These are phyloP conservation scores for Agapetus fuscipes DNA, from an alignment of 2,888 invertebrate genomes.

Conservation along the genomic window DNA sequence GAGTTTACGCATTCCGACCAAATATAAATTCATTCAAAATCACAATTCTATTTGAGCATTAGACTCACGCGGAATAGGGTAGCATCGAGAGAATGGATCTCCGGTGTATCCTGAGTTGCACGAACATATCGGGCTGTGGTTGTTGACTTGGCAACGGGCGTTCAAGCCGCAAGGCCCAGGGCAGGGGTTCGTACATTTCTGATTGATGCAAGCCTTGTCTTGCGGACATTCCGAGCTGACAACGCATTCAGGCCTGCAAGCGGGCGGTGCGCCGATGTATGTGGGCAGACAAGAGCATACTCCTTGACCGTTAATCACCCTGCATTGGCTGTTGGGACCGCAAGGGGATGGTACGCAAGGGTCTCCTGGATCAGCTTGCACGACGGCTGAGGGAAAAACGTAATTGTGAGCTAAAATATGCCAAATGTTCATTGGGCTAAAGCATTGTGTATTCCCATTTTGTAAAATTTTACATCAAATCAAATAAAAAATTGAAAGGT, in stretches of 20 bases:
- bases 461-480: no score
- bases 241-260: slow-evolving; percentile 56
- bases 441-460: no score
- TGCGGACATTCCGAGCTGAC: slow-evolving; percentile 55
- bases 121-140: slow-evolving; percentile 64
- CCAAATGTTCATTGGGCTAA: no score
- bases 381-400: slow-evolving; percentile 1
- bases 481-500: no score
- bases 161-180: slow-evolving; percentile 57
- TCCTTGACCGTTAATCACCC: slow-evolving; percentile 57
- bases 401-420: no score
- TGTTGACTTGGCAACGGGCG: slow-evolving; percentile 57
- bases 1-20: no score
- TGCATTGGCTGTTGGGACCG: slow-evolving; percentile 66
- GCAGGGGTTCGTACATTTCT: slow-evolving; percentile 62
- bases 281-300: slow-evolving; percentile 62
- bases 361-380: slow-evolving; percentile 32
- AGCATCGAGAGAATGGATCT: slow-evolving; percentile 60
- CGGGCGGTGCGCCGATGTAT: slow-evolving; percentile 57
- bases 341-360: slow-evolving; percentile 71
- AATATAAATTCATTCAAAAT: no score
- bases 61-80: slow-evolving; percentile 41
- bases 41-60: no score
- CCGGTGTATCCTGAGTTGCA: slow-evolving; percentile 58
- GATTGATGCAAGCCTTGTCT: slow-evolving; percentile 55